phyloP scores from a whole-genome alignment of 2,113 vertebrate species.

The Coreoperca whiteheadi region DNA sequence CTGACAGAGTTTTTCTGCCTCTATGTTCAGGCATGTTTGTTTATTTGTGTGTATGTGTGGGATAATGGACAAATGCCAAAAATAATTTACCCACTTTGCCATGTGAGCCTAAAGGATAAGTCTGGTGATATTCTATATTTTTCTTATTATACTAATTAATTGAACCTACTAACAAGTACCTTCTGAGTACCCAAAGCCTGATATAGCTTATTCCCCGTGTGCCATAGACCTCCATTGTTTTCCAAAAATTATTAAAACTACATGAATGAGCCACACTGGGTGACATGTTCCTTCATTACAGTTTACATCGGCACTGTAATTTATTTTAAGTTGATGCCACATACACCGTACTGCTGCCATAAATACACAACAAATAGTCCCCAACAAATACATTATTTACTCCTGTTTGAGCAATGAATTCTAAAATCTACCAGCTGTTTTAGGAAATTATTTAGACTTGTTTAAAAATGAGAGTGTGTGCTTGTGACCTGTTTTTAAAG shows the following conservation, averaged over 20 bases:
- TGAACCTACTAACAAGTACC: not conserved
- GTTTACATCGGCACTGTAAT: not conserved
- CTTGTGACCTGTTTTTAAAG: not conserved
- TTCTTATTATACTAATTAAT: not conserved
- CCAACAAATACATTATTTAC: constrained; percentile 3
- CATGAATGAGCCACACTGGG: not conserved
- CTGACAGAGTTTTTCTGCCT: constrained; percentile 9
- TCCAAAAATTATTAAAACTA: not conserved
- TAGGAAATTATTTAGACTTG: not conserved
- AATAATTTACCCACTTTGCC: not conserved
- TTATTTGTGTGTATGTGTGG: not conserved
- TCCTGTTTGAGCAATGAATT: not conserved
- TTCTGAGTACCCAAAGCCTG: not conserved
- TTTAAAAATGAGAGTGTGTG: not conserved
- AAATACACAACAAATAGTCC: not conserved
- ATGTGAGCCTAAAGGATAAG: not conserved
- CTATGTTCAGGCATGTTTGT: constrained; percentile 1
- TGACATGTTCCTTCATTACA: not conserved
- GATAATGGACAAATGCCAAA: not conserved
- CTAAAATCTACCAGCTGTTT: not conserved
- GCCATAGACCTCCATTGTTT: not conserved
- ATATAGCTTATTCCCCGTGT: not conserved
- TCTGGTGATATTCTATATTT: not conserved
- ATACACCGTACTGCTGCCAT: not conserved
- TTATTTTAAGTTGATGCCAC: not conserved